Percentiles rank a stretch among this genome's conserved stretches.
Evolutionary conservation across 2,797 vertebrate species (phyloP).

Genomic region (Euthynnus affinis): DNA sequence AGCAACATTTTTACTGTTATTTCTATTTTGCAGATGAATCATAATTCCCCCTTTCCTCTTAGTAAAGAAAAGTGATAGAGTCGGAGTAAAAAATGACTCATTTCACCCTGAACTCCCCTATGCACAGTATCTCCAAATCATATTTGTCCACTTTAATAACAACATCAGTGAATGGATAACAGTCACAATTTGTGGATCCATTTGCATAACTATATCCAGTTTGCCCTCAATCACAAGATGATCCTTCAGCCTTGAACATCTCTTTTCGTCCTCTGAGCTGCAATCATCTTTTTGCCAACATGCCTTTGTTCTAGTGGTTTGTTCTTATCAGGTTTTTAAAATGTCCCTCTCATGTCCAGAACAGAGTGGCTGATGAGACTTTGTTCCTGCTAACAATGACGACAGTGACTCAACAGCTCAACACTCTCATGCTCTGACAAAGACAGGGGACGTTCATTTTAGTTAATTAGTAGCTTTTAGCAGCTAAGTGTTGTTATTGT

Average conservation of each 20-base stretch:
- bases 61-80: not conserved
- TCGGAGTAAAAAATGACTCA: not conserved
- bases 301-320: constrained; percentile 33
- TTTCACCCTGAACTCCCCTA: not conserved
- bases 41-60: not conserved
- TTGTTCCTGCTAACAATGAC: not conserved
- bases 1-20: not conserved
- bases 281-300: constrained; percentile 20
- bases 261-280: constrained; percentile 28
- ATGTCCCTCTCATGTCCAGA: constrained; percentile 38
- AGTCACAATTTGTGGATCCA: constrained; percentile 23
- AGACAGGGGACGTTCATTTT: not conserved
- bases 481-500: not conserved
- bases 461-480: not conserved
- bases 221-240: not conserved
- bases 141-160: not conserved
- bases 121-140: constrained; percentile 2
- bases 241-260: constrained; percentile 16
- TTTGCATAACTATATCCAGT: constrained; percentile 5
- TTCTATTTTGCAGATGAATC: not conserved
- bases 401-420: not conserved
- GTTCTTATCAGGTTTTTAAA: constrained; percentile 30
- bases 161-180: constrained; percentile 8
- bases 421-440: not conserved
- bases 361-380: constrained; percentile 19